Evolutionary conservation across 2,797 vertebrate genomes (phyloP).

Genomic region (Cuniculus paca): DNA sequence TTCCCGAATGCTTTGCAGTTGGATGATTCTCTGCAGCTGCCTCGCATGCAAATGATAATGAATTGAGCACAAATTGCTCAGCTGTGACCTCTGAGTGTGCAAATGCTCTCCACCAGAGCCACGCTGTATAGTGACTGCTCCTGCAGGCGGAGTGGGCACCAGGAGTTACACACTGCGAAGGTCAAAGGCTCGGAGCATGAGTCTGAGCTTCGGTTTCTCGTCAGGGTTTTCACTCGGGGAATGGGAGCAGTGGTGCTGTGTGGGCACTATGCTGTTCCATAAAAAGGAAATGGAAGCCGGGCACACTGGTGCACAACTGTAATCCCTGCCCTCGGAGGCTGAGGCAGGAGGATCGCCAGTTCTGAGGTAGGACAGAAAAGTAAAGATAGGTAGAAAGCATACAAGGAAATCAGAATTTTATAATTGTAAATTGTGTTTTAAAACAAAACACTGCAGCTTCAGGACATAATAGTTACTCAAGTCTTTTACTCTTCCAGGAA

Average conservation of each 20-base stretch:
- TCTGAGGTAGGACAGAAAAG: neutral
- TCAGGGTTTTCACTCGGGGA: neutral
- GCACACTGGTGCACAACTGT: neutral
- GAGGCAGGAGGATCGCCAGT: neutral
- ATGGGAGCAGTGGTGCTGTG: neutral
- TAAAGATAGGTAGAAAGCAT: neutral
- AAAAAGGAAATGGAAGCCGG: neutral
- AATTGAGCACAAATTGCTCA: slow-evolving; percentile 84
- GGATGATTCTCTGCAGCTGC: slow-evolving; percentile 88
- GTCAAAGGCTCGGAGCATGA: slow-evolving; percentile 73
- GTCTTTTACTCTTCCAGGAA: neutral
- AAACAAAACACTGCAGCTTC: neutral
- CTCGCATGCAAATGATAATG: slow-evolving; percentile 86
- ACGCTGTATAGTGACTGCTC: slow-evolving; percentile 76
- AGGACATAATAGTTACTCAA: neutral
- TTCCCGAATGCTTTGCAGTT: slow-evolving; percentile 80
- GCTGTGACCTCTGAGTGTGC: slow-evolving; percentile 82
- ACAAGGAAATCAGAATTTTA: neutral
- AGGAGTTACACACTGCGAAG: slow-evolving; percentile 83
- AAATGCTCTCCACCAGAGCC: slow-evolving; percentile 88
- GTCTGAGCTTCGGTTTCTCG: neutral
- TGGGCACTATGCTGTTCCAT: neutral
- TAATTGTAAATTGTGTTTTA: neutral
- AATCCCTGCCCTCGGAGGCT: neutral
- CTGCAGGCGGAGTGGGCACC: slow-evolving; percentile 81